Evolutionary conservation across 2,797 vertebrate species (phyloP), one percentile per base, ranked within the genome.

Genomic region (Myripristis murdjan): DNA sequence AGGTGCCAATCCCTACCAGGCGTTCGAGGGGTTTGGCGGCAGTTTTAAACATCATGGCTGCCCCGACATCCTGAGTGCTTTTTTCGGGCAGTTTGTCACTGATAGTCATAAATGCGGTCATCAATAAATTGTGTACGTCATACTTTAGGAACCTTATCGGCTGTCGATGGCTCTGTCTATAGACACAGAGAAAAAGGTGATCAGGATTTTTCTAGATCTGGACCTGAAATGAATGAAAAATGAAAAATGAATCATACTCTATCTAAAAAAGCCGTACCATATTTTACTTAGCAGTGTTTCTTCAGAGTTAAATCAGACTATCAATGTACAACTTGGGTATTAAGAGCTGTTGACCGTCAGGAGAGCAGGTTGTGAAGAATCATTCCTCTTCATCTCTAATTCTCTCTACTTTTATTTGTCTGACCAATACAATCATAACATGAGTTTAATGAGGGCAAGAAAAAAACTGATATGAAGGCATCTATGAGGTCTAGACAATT

Each of bases 311-410:
- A 7, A 35, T 44, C 53, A 16, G 26, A 22, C 16, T 23, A 31
- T 5, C 4, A 11, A 37, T 68, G 24, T 46, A 4, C 28, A 31
- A 6, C 7, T 31, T n/a, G n/a, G n/a, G n/a, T n/a, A n/a, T n/a
- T n/a, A 2, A 26, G 39, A 7, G 4, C n/a, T 68, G 41, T 24
- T 35, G 9, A 15, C 33, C 58, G 20, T 24, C 33, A 35, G 12
- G 37, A 39, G 37, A 39, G 31, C 31, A 55, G 31, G 28, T 37
- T 37, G 18, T 18, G n/a, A 14, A 39, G 37, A 35, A 5, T 55
- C 31, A 55, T 35, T n/a, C 52, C 8, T 54, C 16, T 54, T 31
- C 14, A 54, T 33, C 31, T 55, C 53, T 20, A 55, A 33, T 33
- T 3, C 5, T 54, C 14, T 54, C 26, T 33, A 31, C 26, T 54